phyloP scores from a whole-genome alignment of 2,888 invertebrate genomes.

The Coelinius sp. region DNA sequence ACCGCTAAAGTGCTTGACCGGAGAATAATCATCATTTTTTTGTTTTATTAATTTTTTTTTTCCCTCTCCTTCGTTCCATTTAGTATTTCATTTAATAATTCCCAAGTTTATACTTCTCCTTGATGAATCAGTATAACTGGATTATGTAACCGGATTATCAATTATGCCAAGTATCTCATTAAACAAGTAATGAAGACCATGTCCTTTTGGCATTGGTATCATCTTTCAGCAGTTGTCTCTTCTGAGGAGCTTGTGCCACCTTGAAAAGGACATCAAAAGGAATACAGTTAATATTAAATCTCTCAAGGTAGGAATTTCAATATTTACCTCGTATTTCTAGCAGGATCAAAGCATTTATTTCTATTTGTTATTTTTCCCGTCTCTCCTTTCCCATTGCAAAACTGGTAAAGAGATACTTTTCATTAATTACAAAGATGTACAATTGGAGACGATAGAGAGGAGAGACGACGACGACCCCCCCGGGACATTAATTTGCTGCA shows the following conservation, averaged over 20 bases:
- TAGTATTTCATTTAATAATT: not conserved
- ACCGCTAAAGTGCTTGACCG: not conserved
- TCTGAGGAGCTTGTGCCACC: slow-evolving; percentile 6
- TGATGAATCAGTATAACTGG: not conserved
- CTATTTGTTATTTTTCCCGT: slow-evolving; percentile 30
- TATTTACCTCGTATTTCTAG: slow-evolving; percentile 48
- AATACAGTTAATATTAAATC: slow-evolving; percentile 65
- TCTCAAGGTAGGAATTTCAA: slow-evolving; percentile 58
- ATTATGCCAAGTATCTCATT: slow-evolving; percentile 7
- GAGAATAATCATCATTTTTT: not conserved
- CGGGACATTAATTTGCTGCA: no score
- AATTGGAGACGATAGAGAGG: no score
- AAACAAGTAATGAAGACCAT: slow-evolving; percentile 9
- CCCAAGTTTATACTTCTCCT: not conserved
- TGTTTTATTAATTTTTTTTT: not conserved
- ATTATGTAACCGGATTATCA: slow-evolving; percentile 21
- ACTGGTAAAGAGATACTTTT: not conserved
- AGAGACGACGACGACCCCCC: no score
- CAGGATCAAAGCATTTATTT: slow-evolving; percentile 49
- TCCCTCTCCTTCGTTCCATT: not conserved
- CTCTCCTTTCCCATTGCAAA: slow-evolving; percentile 17
- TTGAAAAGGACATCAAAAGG: slow-evolving; percentile 61
- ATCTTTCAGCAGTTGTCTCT: slow-evolving; percentile 8
- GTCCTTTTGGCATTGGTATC: slow-evolving; percentile 7
- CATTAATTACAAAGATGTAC: not conserved